Conservation (phyloP, 2,113 vertebrate species). For the Otus sunia region DNA sequence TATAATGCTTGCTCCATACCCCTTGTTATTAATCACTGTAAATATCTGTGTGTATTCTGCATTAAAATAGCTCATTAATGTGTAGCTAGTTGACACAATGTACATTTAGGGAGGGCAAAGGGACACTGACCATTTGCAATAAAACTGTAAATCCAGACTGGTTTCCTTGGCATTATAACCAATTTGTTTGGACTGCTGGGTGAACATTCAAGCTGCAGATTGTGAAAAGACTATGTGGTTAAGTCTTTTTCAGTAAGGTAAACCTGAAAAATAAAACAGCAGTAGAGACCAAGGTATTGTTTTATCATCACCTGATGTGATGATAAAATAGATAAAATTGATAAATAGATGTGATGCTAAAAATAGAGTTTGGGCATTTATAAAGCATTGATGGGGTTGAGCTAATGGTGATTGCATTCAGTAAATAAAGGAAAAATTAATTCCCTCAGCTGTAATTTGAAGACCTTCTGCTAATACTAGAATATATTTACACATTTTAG, state of each 20-base stretch:
- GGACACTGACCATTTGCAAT: background rate
- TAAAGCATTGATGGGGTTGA: background rate
- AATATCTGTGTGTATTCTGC: background rate
- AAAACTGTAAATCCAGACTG: background rate
- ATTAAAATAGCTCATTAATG: background rate
- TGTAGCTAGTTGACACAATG: background rate
- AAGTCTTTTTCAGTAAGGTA: background rate
- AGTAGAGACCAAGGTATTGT: background rate
- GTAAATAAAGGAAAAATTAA: background rate
- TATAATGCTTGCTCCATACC: background rate
- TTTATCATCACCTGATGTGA: background rate
- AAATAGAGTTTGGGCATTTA: background rate
- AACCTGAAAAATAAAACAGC: background rate
- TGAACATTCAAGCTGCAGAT: background rate
- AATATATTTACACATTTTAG: conserved; percentile 16
- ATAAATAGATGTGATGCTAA: too few species aligned
- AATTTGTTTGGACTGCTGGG: background rate
- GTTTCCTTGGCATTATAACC: background rate
- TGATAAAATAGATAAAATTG: too few species aligned
- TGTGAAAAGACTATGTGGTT: background rate
- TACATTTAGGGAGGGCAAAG: background rate
- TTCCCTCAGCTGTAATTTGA: background rate
- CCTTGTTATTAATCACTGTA: background rate
- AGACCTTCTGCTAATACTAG: background rate
- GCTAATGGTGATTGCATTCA: background rate